Evolutionary conservation across 2,888 invertebrate genomes (phyloP), one percentile per base, ranked within the genome.

Genomic region (Agrotis segetum): DNA sequence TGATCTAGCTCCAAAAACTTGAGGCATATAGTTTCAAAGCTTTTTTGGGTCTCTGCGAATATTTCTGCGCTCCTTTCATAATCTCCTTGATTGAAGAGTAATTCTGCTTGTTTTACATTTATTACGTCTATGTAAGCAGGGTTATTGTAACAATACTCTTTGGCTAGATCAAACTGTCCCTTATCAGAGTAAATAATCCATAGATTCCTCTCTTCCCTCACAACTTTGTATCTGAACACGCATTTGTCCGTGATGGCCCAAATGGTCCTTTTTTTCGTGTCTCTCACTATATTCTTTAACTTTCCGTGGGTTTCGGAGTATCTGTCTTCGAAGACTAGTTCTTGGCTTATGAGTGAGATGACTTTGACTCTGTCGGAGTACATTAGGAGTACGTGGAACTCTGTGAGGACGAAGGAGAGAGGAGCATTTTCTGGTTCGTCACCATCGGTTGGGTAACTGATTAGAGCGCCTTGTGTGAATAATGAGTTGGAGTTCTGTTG

Each of bases 21-120:
- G 16, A 99, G 96, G 67, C 99, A 98, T 50, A 99, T 97, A 85
- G 99, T 99, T 95, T 99, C 99, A 90, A 99, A 99, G 24, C 99
- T 98, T 55, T 98, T 98, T 85, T 98, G 97, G 0, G 99, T 99
- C 87, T 99, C 98, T 0, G 99, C 99, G 91, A 98, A 99, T 82
- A 98, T 97, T 85, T 97, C 96, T 0, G 99, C 99, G 91, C 99
- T 99, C 83, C 97, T 97, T 73, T 98, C 97, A 86, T 97, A 99
- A 93, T 98, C 97, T 71, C 97, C 97, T 79, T 97, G 97, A 9
- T 97, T 97, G 88, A 99, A 99, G 3, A 98, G 96, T 88, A 98
- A 96, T 87, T 99, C 98, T 0, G 99, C 99, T 92, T 99, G 98
- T 90, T 98, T 98, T 0, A 98, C 97, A 40, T 99, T 96, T 0